A percentile compares a stretch with the other conserved stretches of the same genome.
Conservation (phyloP, 2,113 vertebrate genomes). For the Bos taurus region DNA sequence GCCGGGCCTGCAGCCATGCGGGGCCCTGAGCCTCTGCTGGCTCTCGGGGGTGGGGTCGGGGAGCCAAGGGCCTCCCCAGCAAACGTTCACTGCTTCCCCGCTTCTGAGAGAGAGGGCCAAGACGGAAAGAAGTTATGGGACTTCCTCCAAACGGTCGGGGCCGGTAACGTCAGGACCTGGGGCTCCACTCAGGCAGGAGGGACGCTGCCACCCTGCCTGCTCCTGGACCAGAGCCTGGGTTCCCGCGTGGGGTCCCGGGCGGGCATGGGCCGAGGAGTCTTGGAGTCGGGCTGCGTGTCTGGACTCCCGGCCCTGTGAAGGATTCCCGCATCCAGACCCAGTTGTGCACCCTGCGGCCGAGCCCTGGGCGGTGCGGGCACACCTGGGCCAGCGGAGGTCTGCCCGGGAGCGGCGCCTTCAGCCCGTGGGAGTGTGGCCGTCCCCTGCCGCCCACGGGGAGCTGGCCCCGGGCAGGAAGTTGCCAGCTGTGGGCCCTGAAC, state of each 20-base stretch:
- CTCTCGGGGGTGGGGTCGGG: neutral
- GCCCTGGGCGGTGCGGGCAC: neutral
- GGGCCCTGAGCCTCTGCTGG: too few relatives aligned
- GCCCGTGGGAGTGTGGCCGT: rapidly evolving
- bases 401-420: rapidly evolving
- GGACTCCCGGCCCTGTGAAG: rapidly evolving
- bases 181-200: rapidly evolving
- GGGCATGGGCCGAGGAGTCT: rapidly evolving
- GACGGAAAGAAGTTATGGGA: too few relatives aligned
- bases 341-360: rapidly evolving
- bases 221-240: rapidly evolving
- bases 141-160: too few relatives aligned
- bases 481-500: neutral
- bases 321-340: neutral
- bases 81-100: rapidly evolving
- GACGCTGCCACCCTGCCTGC: rapidly evolving
- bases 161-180: rapidly evolving
- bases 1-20: rapidly evolving
- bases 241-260: rapidly evolving
- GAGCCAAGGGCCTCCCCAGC: neutral
- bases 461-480: rapidly evolving
- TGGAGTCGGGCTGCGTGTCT: rapidly evolving
- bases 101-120: neutral
- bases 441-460: rapidly evolving
- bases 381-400: rapidly evolving